Evolutionary conservation across 2,888 invertebrate species (phyloP), one percentile per base, ranked within the genome.

Genomic region (Sylvicola cinctus): DNA sequence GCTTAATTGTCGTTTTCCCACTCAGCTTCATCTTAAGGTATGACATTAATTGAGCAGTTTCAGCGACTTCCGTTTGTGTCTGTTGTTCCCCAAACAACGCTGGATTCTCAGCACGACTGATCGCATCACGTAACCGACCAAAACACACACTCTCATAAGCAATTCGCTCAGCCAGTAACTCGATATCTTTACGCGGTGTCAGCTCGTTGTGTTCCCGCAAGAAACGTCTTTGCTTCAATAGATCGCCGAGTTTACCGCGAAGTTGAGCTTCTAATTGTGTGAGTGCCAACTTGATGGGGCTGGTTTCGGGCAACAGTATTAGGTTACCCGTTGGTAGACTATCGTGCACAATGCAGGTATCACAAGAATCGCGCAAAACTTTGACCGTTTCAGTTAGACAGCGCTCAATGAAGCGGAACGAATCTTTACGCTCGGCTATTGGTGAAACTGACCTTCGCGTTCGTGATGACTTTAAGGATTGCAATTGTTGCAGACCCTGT

Each of bases 61-160:
- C 78, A 45, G 68, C 64, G 45, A 75, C 66, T 62, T 77, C 77
- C 49, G 72, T 68, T 48, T 66, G 63, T 33, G 73, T 66, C 46
- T 74, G 63, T 35, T 71, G 58, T 41, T 60, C 58, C 38, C 70
- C 66, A 45, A 69, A 67, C 42, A 68, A 59, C 42, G 63, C 57
- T 42, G 65, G 63, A 40, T 65, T 65, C 44, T 66, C 63, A 15
- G 65, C 63, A 28, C 66, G 62, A 37, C 63, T 61, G 33, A 75
- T 60, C 32, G 75, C 74, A 51, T 75, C 73, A 43, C 72, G 69
- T 41, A 77, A 68, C 46, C 72, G 63, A 40, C 70, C 66, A 38
- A 77, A 66, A 37, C 77, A 63, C 16, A 80, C 71, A 37, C 77
- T 74, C 57, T 84, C 81, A 51, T 74, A 81, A 1, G 83, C 80